Conservation (phyloP, 2,113 vertebrate species). For the Pluvianellus socialis region DNA sequence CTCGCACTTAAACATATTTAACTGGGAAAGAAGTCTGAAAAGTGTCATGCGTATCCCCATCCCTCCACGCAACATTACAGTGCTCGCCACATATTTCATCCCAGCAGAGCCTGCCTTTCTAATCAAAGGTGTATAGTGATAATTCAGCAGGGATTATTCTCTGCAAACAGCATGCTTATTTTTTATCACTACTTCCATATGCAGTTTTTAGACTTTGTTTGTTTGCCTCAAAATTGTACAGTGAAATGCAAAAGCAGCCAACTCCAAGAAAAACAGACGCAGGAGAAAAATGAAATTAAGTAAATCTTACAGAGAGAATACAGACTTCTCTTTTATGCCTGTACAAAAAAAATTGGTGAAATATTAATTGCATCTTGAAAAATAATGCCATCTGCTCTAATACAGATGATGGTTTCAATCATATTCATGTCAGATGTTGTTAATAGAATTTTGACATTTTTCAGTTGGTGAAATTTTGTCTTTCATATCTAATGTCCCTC, state of each 20-base stretch:
- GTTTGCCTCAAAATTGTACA: neutral
- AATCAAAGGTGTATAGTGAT: neutral
- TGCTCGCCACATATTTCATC: neutral
- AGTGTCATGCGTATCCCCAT: rapidly evolving
- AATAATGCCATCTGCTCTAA: slow-evolving; percentile 39
- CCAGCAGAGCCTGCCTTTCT: neutral
- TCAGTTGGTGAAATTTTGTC: neutral
- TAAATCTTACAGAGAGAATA: neutral
- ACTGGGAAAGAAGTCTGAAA: neutral
- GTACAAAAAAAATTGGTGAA: neutral
- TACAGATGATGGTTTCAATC: slow-evolving; percentile 26
- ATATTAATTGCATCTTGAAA: slow-evolving; percentile 51
- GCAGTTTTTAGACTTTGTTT: neutral
- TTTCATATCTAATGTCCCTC: neutral
- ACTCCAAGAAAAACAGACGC: neutral
- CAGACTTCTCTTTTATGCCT: neutral
- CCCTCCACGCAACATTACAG: rapidly evolving
- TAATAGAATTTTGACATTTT: slow-evolving; percentile 10
- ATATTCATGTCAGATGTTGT: neutral
- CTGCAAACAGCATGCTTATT: neutral
- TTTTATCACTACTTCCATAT: slow-evolving; percentile 36
- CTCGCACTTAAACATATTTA: neutral
- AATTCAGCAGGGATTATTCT: slow-evolving; percentile 40
- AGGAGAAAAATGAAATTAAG: slow-evolving; percentile 18
- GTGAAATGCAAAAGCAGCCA: slow-evolving; percentile 32